A percentile compares a stretch with the other conserved stretches of the same genome.
Conservation (phyloP, 2,113 vertebrate genomes). For the Gasterosteus aculeatus region DNA sequence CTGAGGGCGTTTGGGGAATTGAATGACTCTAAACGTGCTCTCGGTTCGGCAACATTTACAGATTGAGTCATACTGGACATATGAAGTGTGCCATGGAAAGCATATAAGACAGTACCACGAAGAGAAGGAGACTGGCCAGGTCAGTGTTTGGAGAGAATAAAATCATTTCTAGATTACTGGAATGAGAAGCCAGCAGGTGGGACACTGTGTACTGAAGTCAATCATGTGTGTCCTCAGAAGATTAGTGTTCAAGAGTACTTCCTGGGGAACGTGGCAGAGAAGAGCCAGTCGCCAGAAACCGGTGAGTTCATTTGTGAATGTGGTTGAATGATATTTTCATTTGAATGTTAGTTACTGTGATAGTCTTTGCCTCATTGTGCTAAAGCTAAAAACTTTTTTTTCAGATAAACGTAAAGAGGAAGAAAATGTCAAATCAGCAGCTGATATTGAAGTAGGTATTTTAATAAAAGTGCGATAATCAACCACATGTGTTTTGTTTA, state of each 20-base stretch:
- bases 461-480: not conserved
- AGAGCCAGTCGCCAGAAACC: conserved; percentile 80
- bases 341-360: not conserved
- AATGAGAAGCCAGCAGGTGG: not conserved
- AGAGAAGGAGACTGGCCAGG: conserved; percentile 97
- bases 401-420: conserved; percentile 65
- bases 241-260: conserved; percentile 96
- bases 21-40: not conserved
- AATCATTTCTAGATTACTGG: not conserved
- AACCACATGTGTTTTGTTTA: not conserved
- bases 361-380: not conserved
- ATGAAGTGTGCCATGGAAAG: conserved; percentile 96
- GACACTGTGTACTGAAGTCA: not conserved
- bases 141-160: conserved; percentile 66
- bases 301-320: conserved; percentile 77
- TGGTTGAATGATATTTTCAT: not conserved
- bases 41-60: conserved; percentile 65
- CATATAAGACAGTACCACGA: conserved; percentile 97
- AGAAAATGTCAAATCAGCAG: conserved; percentile 51
- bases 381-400: conserved; percentile 3
- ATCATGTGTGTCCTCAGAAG: conserved; percentile 82
- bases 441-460: conserved; percentile 69
- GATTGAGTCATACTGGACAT: conserved; percentile 99
- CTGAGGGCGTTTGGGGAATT: not conserved
- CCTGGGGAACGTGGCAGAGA: conserved; percentile 87